A percentile compares a stretch with the other conserved stretches of the same genome.
These are phyloP conservation scores for Artibeus jamaicensis DNA, from an alignment of 2,797 vertebrate species.

Conservation along the genomic window DNA sequence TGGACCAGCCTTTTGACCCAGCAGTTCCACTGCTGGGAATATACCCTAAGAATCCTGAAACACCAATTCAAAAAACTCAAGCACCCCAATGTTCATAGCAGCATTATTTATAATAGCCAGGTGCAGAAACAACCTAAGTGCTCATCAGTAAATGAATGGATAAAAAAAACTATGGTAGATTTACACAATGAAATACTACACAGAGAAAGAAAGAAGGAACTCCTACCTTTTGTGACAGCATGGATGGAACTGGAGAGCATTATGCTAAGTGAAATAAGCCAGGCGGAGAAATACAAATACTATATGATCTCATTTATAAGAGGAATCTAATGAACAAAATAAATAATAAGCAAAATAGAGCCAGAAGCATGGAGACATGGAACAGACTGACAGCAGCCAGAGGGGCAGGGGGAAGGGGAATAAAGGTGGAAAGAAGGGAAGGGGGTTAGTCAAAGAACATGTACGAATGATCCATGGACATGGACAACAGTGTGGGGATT, in stretches of 20 bases:
- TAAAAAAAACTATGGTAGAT: background rate
- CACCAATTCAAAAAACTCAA: background rate
- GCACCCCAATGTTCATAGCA: background rate
- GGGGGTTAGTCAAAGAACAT: background rate
- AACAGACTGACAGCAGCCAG: background rate
- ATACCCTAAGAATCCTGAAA: background rate
- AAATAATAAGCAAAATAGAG: background rate
- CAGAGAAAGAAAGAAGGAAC: background rate
- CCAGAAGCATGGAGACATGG: background rate
- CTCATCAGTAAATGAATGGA: background rate
- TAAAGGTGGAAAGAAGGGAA: background rate
- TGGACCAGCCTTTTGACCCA: background rate
- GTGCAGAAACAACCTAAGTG: background rate
- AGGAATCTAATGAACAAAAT: background rate
- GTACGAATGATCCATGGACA: background rate
- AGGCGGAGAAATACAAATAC: background rate
- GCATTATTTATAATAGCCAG: background rate
- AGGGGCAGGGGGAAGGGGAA: background rate
- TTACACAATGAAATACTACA: background rate
- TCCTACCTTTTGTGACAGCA: background rate
- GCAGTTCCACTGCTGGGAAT: background rate
- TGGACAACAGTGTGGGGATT: background rate
- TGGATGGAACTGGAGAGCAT: background rate
- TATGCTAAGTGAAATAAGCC: background rate
- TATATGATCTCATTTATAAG: background rate